phyloP scores from a whole-genome alignment of 2,888 invertebrate genomes.

The Aphrophora alni region DNA sequence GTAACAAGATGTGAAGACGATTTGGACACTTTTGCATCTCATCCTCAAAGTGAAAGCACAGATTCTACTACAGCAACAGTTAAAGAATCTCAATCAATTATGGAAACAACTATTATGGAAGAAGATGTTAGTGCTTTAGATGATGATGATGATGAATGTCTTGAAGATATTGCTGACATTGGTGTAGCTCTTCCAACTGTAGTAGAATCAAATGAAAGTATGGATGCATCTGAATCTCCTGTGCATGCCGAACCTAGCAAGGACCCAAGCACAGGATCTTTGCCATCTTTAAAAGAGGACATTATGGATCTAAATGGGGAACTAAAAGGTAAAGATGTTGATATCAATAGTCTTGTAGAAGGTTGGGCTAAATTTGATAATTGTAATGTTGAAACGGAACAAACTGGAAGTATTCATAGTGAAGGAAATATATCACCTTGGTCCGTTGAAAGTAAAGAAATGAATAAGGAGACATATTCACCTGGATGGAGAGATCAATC shows the following conservation, averaged over 20 bases:
- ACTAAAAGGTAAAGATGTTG: conserved; percentile 53
- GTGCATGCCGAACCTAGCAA: conserved; percentile 26
- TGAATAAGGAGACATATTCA: conserved; percentile 43
- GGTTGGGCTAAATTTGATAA: conserved; percentile 66
- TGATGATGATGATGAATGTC: conserved; percentile 47
- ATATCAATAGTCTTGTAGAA: conserved; percentile 42
- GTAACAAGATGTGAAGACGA: conserved; percentile 47
- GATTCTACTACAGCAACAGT: conserved; percentile 51
- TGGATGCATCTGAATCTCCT: conserved; percentile 35
- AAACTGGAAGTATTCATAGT: conserved; percentile 44
- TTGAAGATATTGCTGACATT: conserved; percentile 42
- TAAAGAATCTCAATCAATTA: conserved; percentile 52
- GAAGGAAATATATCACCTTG: conserved; percentile 49
- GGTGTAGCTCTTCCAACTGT: conserved; percentile 38
- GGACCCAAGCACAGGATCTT: conserved; percentile 26
- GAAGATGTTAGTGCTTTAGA: conserved; percentile 52
- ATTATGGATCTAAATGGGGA: conserved; percentile 56
- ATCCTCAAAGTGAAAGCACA: conserved; percentile 52
- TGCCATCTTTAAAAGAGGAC: conserved; percentile 52
- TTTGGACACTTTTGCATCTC: conserved; percentile 48
- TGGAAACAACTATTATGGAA: conserved; percentile 53
- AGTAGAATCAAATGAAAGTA: conserved; percentile 41
- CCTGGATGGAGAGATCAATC: conserved; percentile 44
- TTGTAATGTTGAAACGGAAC: conserved; percentile 37
- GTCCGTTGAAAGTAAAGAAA: conserved; percentile 49